These are phyloP conservation scores for Dendrolimus pini DNA, from an alignment of 2,888 invertebrate species.

Conservation along the genomic window DNA sequence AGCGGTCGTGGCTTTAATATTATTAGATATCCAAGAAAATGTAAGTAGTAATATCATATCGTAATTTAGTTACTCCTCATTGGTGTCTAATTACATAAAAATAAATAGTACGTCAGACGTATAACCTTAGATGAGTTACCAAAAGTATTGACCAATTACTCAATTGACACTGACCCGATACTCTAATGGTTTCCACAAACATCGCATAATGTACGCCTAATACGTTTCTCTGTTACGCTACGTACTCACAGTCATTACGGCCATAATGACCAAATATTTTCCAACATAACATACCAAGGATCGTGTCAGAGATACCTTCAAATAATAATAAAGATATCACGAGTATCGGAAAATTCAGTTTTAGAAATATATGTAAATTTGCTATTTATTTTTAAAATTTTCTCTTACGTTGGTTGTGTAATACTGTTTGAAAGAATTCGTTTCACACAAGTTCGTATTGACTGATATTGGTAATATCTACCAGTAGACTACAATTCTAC, in stretches of 20 bases:
- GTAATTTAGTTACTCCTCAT: too few relatives aligned
- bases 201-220: constrained; percentile 13
- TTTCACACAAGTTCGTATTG: too few relatives aligned
- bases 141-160: background rate
- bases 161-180: constrained; percentile 16
- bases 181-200: constrained; percentile 19
- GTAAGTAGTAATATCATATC: too few relatives aligned
- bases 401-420: background rate
- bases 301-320: constrained; percentile 11
- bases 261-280: background rate
- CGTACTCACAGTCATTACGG: background rate
- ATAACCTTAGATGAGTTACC: background rate
- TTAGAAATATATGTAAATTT: background rate
- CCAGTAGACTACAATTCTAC: too few relatives aligned
- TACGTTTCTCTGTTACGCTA: constrained; percentile 3
- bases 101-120: background rate
- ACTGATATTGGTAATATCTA: too few relatives aligned
- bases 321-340: constrained; percentile 8
- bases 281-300: constrained; percentile 3
- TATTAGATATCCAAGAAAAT: too few relatives aligned
- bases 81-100: background rate
- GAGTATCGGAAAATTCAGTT: background rate
- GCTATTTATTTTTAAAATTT: background rate
- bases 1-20: too few relatives aligned
- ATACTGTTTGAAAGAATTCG: background rate